Evolutionary conservation across 2,113 vertebrate species (phyloP).

Genomic region (Vidua chalybeata): DNA sequence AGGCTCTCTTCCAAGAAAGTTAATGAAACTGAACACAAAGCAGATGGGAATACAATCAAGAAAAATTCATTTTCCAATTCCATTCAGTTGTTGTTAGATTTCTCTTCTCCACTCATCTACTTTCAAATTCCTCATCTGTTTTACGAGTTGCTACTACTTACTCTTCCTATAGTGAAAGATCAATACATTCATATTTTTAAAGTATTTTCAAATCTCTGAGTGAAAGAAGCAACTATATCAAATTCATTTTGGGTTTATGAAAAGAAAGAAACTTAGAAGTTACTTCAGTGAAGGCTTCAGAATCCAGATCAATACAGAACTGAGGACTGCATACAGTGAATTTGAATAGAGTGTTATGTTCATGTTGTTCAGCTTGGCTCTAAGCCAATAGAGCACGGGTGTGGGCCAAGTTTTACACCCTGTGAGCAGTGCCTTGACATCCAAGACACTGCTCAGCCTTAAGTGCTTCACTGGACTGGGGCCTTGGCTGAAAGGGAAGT

Average conservation of each 20-base stretch:
- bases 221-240: constrained; percentile 35
- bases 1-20: constrained; percentile 31
- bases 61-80: constrained; percentile 56
- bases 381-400: background rate
- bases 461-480: background rate
- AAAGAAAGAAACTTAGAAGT: constrained; percentile 21
- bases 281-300: background rate
- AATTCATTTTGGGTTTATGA: constrained; percentile 35
- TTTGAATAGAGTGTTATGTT: background rate
- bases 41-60: constrained; percentile 59
- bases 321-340: background rate
- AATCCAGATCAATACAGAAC: constrained; percentile 33
- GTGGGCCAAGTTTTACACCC: background rate
- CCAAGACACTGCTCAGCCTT: background rate
- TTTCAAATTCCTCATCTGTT: constrained; percentile 35
- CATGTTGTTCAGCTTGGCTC: background rate
- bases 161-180: constrained; percentile 27
- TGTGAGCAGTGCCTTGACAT: background rate
- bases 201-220: constrained; percentile 56
- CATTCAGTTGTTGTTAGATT: background rate
- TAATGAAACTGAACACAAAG: constrained; percentile 51
- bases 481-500: background rate
- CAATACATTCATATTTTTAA: constrained; percentile 65
- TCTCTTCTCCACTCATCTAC: constrained; percentile 6
- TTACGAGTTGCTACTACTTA: constrained; percentile 28